Conservation (phyloP, 2,888 invertebrate species). For the Lasioglossum figueresi region DNA sequence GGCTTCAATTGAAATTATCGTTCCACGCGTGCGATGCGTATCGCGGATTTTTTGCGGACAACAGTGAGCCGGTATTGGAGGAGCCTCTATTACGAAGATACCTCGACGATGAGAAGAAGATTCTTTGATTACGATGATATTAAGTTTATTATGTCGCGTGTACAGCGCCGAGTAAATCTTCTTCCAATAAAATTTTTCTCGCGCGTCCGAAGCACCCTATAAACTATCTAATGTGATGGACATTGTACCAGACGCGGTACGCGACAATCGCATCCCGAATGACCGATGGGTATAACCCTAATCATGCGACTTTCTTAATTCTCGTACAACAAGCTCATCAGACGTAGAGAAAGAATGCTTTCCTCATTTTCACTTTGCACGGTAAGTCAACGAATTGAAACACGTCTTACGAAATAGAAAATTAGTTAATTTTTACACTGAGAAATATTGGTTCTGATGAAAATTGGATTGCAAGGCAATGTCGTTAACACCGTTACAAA, state of each 20-base stretch:
- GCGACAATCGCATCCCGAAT: background rate
- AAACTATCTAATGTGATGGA: background rate
- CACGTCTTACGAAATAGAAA: background rate
- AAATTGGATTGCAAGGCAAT: background rate
- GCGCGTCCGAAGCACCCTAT: background rate
- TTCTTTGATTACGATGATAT: background rate
- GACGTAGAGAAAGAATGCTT: no score
- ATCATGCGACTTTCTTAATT: background rate
- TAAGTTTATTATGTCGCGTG: background rate
- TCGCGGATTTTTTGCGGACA: background rate
- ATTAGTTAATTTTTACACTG: background rate
- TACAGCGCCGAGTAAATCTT: background rate
- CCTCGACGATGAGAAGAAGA: background rate
- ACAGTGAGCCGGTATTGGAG: background rate
- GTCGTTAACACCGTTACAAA: background rate
- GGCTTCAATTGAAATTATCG: constrained; percentile 21
- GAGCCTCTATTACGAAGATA: constrained; percentile 5
- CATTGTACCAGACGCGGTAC: background rate
- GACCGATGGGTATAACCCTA: background rate
- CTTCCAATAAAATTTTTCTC: background rate
- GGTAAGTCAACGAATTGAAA: background rate
- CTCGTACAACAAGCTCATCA: background rate
- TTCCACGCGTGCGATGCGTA: background rate
- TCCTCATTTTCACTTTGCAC: background rate
- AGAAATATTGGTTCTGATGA: background rate